These are phyloP conservation scores for Sebastes oblongus DNA, from an alignment of 2,797 vertebrate genomes.

Conservation along the genomic window DNA sequence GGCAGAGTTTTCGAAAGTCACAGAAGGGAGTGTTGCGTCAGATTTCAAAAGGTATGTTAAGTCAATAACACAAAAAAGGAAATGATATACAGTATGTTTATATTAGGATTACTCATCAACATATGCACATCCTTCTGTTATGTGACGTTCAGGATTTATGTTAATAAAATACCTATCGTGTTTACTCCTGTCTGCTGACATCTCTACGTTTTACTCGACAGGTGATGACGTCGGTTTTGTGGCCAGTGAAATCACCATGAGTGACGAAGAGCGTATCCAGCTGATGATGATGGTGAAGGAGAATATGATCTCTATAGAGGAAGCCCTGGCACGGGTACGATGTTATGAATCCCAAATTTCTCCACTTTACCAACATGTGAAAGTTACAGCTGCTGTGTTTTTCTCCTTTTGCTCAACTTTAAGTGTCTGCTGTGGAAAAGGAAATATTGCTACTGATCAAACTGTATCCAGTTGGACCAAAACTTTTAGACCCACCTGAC, in stretches of 20 bases:
- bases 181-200: neutral
- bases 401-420: neutral
- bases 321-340: slow-evolving; percentile 93
- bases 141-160: neutral
- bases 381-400: neutral
- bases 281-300: slow-evolving; percentile 99
- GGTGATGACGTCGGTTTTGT: slow-evolving; percentile 96
- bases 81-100: neutral
- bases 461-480: neutral
- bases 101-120: no score
- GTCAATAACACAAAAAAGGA: neutral
- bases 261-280: slow-evolving; percentile 97
- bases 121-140: neutral
- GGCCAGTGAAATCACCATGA: slow-evolving; percentile 98
- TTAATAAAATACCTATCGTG: neutral
- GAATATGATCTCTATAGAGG: slow-evolving; percentile 99
- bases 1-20: slow-evolving; percentile 95
- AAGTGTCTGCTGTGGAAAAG: neutral
- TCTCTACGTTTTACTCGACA: slow-evolving; percentile 48
- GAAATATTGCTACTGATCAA: neutral
- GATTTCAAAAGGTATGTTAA: slow-evolving; percentile 88
- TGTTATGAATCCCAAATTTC: neutral
- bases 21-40: slow-evolving; percentile 91
- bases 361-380: neutral
- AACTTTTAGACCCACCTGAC: neutral